Percentiles rank a stretch among this genome's conserved stretches.
These are phyloP conservation scores for Lacerta agilis DNA, from an alignment of 2,797 vertebrate species.

Conservation along the genomic window DNA sequence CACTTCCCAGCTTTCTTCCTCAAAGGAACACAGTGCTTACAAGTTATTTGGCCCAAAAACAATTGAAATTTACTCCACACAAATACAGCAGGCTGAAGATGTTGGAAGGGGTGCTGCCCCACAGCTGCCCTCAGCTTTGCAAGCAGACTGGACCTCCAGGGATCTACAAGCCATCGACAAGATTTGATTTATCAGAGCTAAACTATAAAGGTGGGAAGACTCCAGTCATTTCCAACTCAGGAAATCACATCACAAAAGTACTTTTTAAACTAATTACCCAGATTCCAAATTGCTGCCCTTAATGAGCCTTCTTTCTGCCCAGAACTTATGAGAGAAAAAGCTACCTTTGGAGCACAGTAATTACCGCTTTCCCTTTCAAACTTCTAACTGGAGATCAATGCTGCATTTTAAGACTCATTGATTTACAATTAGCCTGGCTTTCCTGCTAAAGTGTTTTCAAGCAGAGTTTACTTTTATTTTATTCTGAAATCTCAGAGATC, in stretches of 20 bases:
- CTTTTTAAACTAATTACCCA: constrained; percentile 84
- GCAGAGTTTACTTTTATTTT: constrained; percentile 86
- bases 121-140: not conserved
- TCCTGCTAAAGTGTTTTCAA: constrained; percentile 83
- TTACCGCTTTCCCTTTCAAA: constrained; percentile 85
- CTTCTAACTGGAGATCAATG: constrained; percentile 91
- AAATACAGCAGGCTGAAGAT: not conserved
- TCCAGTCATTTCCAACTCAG: constrained; percentile 77
- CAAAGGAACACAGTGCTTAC: too few species aligned
- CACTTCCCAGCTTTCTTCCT: not conserved
- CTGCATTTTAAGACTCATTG: constrained; percentile 92
- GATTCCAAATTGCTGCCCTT: constrained; percentile 78
- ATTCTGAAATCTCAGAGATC: constrained; percentile 83
- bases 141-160: constrained; percentile 37
- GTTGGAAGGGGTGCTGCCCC: not conserved
- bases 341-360: constrained; percentile 82
- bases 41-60: not conserved
- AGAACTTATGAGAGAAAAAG: constrained; percentile 81
- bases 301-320: constrained; percentile 83
- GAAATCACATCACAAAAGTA: constrained; percentile 84
- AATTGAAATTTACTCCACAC: too few species aligned
- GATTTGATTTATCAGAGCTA: constrained; percentile 74
- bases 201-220: constrained; percentile 76
- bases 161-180: constrained; percentile 67
- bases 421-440: constrained; percentile 92